phyloP scores from a whole-genome alignment of 2,888 invertebrate species.

The Drosophila paramelanica region DNA sequence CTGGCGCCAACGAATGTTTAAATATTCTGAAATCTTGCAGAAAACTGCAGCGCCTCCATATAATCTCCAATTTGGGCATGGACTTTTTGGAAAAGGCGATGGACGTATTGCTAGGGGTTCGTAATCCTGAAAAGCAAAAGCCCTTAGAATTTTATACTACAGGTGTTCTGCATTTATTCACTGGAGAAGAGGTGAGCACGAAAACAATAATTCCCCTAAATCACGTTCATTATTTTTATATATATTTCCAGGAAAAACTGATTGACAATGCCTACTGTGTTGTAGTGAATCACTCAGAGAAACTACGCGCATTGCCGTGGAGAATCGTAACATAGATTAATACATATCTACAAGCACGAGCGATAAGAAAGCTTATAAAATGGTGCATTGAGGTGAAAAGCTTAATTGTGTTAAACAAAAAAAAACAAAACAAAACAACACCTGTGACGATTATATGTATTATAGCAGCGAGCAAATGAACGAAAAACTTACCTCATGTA shows the following conservation, averaged over 20 bases:
- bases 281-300: constrained; percentile 6
- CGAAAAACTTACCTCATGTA: background rate
- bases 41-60: constrained; percentile 27
- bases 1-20: constrained; percentile 31
- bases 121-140: constrained; percentile 26
- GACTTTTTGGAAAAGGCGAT: constrained; percentile 22
- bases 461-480: too few relatives aligned
- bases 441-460: too few relatives aligned
- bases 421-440: too few relatives aligned
- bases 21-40: constrained; percentile 29
- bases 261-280: constrained; percentile 30
- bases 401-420: too few relatives aligned
- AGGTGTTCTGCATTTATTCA: constrained; percentile 30
- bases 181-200: constrained; percentile 23
- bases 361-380: background rate
- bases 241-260: constrained; percentile 17
- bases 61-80: constrained; percentile 22
- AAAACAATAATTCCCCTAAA: background rate
- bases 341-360: background rate
- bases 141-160: constrained; percentile 36
- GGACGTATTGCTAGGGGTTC: constrained; percentile 16
- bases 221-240: background rate
- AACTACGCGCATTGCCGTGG: constrained; percentile 28
- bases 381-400: too few relatives aligned
- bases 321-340: constrained; percentile 6